Base-by-base conservation (phyloP, 2,113 vertebrate species). In the Podarcis cretensis region DNA sequence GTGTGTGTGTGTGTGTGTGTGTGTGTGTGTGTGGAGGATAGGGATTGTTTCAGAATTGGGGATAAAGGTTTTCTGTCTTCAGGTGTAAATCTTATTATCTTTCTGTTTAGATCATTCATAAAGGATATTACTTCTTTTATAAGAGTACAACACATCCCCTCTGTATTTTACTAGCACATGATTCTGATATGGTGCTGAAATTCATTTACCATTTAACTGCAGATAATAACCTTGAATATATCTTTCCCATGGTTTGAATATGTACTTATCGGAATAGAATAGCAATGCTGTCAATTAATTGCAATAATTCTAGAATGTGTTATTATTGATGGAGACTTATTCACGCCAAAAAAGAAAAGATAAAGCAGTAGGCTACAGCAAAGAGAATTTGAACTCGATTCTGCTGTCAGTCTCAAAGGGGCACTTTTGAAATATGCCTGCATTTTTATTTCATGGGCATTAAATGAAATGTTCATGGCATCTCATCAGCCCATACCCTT, bases 291-390 rank as follows among this genome's bases (percentile, higher is more conserved):
- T 85, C 30, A 65, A 37, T 92, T 83, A 75, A 84, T 91, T 92
- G 89, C 76, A 92, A 91, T 63, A 92, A 83, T 77, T 91, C 92
- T 89, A 83, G 68, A 91, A 88, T 81, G 89, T 89, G 93, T 93
- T 90, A 91, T 68, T 86, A 91, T 94, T 89, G 92, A 92, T 86
- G 89, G 94, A 95, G 89, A 88, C 43, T 86, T 5, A 89, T 91
- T 54, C 92, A 88, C 54, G 80, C 89, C 78, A 87, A 83, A 12
- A 74, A 84, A 88, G 85, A 92, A 7, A 71, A 71, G 23, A 27
- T 71, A 71, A 27, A 27, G 68, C 68, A 91, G 92, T 78, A 93
- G 82, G 91, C 65, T 89, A 68, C 85, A 87, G 78, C 0, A 3
- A 88, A 87, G 77, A 84, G 90, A 85, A 90, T 37, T 76, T 94